A percentile compares a stretch with the other conserved stretches of the same genome.
Evolutionary conservation across 1,140 invertebrate species (phyloP).

Genomic region (Scaptomyza montana): DNA sequence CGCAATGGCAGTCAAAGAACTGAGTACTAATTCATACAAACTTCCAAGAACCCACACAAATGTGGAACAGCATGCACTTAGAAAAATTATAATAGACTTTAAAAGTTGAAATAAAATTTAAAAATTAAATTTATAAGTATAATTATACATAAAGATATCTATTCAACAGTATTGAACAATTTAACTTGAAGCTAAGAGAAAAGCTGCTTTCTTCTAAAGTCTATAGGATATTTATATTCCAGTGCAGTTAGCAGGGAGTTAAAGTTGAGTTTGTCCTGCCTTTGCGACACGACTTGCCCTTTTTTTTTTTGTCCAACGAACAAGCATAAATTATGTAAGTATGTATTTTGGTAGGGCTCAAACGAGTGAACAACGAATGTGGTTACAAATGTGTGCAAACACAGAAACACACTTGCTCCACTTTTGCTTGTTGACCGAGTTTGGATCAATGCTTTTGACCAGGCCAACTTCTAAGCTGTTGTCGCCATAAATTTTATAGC

Average conservation of each 20-base stretch:
- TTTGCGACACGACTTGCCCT: constrained; percentile 21
- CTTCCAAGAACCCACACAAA: constrained; percentile 7
- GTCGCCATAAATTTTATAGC: too few relatives aligned
- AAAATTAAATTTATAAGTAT: too few relatives aligned
- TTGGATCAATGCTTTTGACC: constrained; percentile 31
- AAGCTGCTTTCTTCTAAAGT: too few relatives aligned
- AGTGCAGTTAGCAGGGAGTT: background rate
- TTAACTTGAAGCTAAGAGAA: too few relatives aligned
- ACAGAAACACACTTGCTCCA: constrained; percentile 16
- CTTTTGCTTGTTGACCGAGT: constrained; percentile 32
- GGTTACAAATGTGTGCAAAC: constrained; percentile 10
- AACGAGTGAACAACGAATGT: constrained; percentile 15
- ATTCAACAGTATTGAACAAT: too few relatives aligned
- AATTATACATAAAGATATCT: too few relatives aligned
- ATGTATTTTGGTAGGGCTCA: background rate
- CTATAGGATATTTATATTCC: too few relatives aligned
- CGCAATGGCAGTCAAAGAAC: constrained; percentile 28
- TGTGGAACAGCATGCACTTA: constrained; percentile 26
- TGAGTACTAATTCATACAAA: constrained; percentile 11
- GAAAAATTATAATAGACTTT: background rate
- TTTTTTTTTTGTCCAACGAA: constrained; percentile 5
- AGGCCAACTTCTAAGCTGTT: constrained; percentile 7
- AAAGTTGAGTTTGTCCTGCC: background rate
- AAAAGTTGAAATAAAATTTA: too few relatives aligned
- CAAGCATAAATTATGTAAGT: constrained; percentile 28